Evolutionary conservation across 2,888 invertebrate genomes (phyloP).

Genomic region (Pandemis corylana): DNA sequence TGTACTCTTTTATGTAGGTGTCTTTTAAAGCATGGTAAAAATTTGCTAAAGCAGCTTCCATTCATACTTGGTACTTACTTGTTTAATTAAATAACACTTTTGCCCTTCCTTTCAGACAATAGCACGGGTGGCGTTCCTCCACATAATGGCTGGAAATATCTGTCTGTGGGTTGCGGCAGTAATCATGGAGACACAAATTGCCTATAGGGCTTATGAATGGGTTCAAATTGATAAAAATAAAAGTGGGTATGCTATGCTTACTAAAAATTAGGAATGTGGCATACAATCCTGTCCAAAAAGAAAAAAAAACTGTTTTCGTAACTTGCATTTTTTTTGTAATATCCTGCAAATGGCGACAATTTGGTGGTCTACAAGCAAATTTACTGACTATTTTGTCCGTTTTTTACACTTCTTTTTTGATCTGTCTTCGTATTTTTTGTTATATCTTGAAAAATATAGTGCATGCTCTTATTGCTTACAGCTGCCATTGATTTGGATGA

Average conservation of each 20-base stretch:
- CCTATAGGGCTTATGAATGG: constrained; percentile 13
- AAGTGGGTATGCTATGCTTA: constrained; percentile 6
- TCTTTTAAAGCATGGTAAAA: too few relatives aligned
- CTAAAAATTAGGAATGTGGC: neutral
- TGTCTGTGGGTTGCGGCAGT: constrained; percentile 88
- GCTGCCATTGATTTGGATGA: neutral
- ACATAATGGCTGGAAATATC: constrained; percentile 87
- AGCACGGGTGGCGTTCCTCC: constrained; percentile 85
- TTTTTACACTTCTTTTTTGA: neutral
- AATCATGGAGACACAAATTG: constrained; percentile 72
- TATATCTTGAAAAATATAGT: neutral
- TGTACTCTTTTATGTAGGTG: too few relatives aligned
- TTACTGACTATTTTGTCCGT: too few relatives aligned
- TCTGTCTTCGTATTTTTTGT: neutral
- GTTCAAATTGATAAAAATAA: neutral
- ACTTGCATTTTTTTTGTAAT: too few relatives aligned
- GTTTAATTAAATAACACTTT: neutral
- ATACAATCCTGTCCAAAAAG: too few relatives aligned
- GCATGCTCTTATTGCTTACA: neutral
- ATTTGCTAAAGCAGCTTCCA: too few relatives aligned
- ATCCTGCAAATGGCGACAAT: too few relatives aligned
- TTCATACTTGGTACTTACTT: too few relatives aligned
- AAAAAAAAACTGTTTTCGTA: too few relatives aligned
- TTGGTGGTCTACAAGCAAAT: too few relatives aligned
- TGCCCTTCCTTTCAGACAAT: constrained; percentile 28